Base-by-base conservation (phyloP, 2,113 vertebrate genomes). In the Lamprologus ornatipinnis region DNA sequence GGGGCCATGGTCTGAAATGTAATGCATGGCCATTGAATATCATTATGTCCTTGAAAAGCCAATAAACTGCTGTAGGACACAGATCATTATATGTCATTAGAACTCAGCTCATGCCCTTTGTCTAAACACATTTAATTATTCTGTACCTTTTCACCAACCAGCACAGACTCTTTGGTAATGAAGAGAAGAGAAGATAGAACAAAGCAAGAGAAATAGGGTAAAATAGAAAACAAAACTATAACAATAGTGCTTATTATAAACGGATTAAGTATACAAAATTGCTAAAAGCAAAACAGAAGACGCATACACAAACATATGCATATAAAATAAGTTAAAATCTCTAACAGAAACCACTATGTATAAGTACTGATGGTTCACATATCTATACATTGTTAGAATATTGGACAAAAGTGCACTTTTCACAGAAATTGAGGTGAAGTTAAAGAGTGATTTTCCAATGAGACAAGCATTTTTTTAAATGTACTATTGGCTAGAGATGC, bases 41-140 rank as follows among this genome's bases (percentile, higher is more conserved):
- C 93, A 95, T 95, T 93, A 94, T 85, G 92, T 88, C 94, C 96
- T 96, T 96, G 95, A 93, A 94, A 95, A 94, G 93, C 93, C 95
- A 95, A 94, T 96, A 95, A 96, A 95, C 85, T 85, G 86, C 91
- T 92, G 87, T 93, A 91, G 92, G 93, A 93, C 93, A 92, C 88
- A 88, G 88, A 84, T 80, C 91, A 86, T 94, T 95, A 92, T 85
- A 85, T 91, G 94, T 92, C 89, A 95, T 94, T 93, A 90, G 85
- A 92, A 87, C 55, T 85, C 60, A 40, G 92, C 83, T 90, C 91
- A 58, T 91, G 83, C 73, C 81, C 84, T 93, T 78, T 91, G 79
- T 90, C 90, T 88, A 91, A 92, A 94, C 81, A 89, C 82, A 73
- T 89, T 80, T 28, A 86, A 89, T 89, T 82, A 89, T 58, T 75